Percentiles rank a stretch among this genome's conserved stretches.
phyloP scores from a whole-genome alignment of 2,888 invertebrate genomes.

The Malthinus seriepunctatus region DNA sequence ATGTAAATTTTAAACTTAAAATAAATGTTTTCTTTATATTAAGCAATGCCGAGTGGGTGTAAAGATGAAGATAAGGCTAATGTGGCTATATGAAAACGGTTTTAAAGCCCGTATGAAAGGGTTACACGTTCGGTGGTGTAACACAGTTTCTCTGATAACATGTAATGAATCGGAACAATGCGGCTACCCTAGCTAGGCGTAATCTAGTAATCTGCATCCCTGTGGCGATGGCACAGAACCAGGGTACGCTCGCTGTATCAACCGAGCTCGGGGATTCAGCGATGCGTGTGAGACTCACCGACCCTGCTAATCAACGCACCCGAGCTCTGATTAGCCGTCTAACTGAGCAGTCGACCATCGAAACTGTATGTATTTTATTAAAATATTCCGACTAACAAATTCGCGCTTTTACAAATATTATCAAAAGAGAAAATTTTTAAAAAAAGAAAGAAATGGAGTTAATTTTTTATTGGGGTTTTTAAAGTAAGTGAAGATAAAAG shows the following conservation, averaged over 20 bases:
- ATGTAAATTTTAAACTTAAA: conserved; percentile 2
- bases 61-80: conserved; percentile 21
- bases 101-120: conserved; percentile 29
- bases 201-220: conserved; percentile 31
- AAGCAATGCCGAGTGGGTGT: conserved; percentile 19
- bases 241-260: conserved; percentile 10
- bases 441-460: not conserved
- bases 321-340: conserved; percentile 36
- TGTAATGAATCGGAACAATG: conserved; percentile 33
- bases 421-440: conserved; percentile 3
- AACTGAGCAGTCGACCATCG: conserved; percentile 33
- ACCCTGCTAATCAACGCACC: conserved; percentile 38
- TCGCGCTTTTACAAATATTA: too few species aligned
- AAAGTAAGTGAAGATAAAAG: too few species aligned
- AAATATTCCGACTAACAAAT: conserved; percentile 9
- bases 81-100: conserved; percentile 17
- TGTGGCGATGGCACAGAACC: conserved; percentile 18
- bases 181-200: conserved; percentile 22
- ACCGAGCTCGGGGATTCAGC: conserved; percentile 11
- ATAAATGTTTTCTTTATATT: conserved; percentile 11
- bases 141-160: conserved; percentile 30
- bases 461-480: too few species aligned
- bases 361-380: conserved; percentile 10
- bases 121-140: conserved; percentile 28
- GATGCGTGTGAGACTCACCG: conserved; percentile 25